Conservation (phyloP, 2,113 vertebrate species). For the Rhipidura dahli region DNA sequence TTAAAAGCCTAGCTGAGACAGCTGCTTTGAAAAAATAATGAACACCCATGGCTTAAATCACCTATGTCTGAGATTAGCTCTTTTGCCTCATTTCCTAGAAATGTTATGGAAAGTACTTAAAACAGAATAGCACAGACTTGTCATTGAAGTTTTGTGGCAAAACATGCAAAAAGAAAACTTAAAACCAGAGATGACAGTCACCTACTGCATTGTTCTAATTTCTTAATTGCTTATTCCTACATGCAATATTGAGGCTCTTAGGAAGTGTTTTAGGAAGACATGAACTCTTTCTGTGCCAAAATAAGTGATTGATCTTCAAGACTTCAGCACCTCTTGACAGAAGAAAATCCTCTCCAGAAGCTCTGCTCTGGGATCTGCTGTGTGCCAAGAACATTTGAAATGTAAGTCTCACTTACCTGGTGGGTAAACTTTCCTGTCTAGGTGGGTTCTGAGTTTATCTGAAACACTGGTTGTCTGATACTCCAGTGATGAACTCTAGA, state of each 20-base stretch:
- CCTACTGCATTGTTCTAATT: background rate
- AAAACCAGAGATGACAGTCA: background rate
- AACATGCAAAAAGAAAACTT: background rate
- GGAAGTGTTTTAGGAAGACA: background rate
- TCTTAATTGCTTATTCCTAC: background rate
- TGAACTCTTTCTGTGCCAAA: background rate
- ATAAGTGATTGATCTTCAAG: background rate
- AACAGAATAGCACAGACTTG: background rate
- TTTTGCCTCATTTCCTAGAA: background rate
- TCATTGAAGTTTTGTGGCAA: background rate
- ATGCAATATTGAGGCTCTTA: background rate
- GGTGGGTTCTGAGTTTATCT: background rate
- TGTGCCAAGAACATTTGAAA: background rate
- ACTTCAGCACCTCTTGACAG: background rate
- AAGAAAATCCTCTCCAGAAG: background rate
- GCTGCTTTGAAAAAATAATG: constrained; percentile 3
- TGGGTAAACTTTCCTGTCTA: background rate
- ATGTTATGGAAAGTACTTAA: background rate
- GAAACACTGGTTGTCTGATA: background rate
- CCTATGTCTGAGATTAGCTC: background rate
- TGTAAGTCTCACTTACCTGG: background rate
- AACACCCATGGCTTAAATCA: background rate
- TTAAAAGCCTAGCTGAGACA: background rate
- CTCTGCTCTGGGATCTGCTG: background rate
- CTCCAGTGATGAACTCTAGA: background rate